Evolutionary conservation across 2,113 vertebrate species (phyloP).

Genomic region (Eurystomus gularis): DNA sequence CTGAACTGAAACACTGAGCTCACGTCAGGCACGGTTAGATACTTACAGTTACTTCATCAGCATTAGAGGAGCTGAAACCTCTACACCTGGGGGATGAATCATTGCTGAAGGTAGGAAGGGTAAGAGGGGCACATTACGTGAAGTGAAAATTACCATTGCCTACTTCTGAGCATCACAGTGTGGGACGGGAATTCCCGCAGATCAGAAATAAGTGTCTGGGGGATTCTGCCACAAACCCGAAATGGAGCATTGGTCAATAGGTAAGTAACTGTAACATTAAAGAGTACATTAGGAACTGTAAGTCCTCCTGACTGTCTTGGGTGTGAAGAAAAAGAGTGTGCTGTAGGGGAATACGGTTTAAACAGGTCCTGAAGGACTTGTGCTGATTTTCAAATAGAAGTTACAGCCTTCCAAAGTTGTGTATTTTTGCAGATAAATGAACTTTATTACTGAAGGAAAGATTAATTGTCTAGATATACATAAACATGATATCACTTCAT

Average conservation of each 20-base stretch:
- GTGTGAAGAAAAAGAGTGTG: background rate
- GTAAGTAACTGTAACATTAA: background rate
- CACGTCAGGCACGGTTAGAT: background rate
- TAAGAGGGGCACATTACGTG: background rate
- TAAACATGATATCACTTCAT: background rate
- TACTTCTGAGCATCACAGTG: background rate
- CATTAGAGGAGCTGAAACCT: background rate
- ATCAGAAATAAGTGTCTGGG: background rate
- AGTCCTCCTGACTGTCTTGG: background rate
- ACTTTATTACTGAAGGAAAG: background rate
- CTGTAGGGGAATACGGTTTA: background rate
- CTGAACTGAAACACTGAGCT: rapidly evolving
- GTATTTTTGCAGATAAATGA: background rate
- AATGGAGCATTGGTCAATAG: background rate
- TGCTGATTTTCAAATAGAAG: background rate
- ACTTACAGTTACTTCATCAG: no score
- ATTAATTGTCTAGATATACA: background rate
- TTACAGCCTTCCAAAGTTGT: background rate
- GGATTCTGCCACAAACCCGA: background rate
- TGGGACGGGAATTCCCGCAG: background rate
- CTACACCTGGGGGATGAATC: background rate
- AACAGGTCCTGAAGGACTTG: background rate
- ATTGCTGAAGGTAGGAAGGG: background rate
- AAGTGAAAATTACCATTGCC: background rate
- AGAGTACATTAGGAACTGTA: background rate